Base-by-base conservation (phyloP, 2,888 invertebrate species). In the Aethes cnicana region DNA sequence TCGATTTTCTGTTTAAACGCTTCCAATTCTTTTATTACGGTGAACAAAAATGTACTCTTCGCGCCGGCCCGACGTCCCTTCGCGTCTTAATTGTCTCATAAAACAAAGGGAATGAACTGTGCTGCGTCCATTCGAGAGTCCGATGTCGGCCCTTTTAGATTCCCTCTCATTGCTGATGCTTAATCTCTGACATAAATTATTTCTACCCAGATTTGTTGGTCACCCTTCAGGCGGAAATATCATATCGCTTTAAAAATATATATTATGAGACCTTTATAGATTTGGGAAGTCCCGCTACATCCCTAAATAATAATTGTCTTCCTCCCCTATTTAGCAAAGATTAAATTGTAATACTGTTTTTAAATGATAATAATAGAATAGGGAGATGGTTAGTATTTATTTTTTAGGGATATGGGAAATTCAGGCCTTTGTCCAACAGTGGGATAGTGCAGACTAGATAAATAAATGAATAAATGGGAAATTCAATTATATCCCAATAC, bases 61-160 rank as follows among this genome's bases (percentile, higher is more conserved):
- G 64, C 68, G 63, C 71, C 68, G 64, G 65, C 63, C 67, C 65
- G 66, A 61, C 68, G 69, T 71, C 74, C 72, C 70, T 72, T 65
- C 66, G 69, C 64, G 66, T 74, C 76, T 77, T 80, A 78, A 79
- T 79, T 79, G 76, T 81, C 79, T 72, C 78, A 76, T 81, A 79
- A 81, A 82, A 81, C 78, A 81, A 78, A 76, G 70, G 64, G 77
- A 77, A 81, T 76, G 72, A 79, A 77, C 72, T 74, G 72, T 77
- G 74, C 68, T 66, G 30, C 53, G 64, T 62, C 56, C 62, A 61
- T 61, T 63, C 55, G 43, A 62, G 62, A 61, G 56, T 67, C 63
- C 64, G 61, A 64, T 62, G 56, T 60, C 59, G 57, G 59, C 66
- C 62, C 64, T 63, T 70, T 62, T 59, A 63, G 63, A 72, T 65